Evolutionary conservation across 2,888 invertebrate species (phyloP).

Genomic region (Lasioglossum morio): DNA sequence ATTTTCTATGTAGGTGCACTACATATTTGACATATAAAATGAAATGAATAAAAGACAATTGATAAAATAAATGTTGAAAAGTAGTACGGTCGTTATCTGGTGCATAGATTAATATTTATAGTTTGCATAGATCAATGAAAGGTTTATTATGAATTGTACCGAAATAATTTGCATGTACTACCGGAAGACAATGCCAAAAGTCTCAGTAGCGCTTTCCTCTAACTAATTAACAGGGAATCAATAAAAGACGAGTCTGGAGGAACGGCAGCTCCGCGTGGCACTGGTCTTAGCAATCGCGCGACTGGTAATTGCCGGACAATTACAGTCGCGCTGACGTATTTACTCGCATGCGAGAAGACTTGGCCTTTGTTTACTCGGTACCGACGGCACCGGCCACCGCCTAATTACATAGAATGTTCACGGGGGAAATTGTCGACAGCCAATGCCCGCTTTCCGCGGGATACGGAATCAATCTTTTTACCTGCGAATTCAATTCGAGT

Average conservation of each 20-base stretch:
- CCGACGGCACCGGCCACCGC: conserved; percentile 59
- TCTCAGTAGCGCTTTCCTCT: neutral
- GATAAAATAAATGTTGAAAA: too few relatives aligned
- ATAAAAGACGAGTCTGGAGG: conserved; percentile 35
- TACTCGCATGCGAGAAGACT: conserved; percentile 77
- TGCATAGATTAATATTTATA: neutral
- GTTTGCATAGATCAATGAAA: neutral
- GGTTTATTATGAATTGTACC: neutral
- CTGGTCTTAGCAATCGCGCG: conserved; percentile 55
- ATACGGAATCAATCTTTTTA: neutral
- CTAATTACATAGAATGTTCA: conserved; percentile 74
- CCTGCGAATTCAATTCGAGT: conserved; percentile 14
- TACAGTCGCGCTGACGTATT: conserved; percentile 76
- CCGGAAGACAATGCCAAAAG: conserved; percentile 7
- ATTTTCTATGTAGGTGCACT: too few relatives aligned
- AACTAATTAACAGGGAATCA: conserved; percentile 47
- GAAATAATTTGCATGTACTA: conserved; percentile 1
- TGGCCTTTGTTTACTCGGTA: conserved; percentile 74
- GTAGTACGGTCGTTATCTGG: neutral
- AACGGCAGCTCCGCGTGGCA: conserved; percentile 18
- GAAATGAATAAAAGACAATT: too few relatives aligned
- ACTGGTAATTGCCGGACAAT: conserved; percentile 78
- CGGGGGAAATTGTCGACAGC: conserved; percentile 61
- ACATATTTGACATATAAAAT: too few relatives aligned
- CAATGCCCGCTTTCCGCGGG: conserved; percentile 25